Evolutionary conservation across 2,888 invertebrate species (phyloP).

Genomic region (Trachelus tabidus): DNA sequence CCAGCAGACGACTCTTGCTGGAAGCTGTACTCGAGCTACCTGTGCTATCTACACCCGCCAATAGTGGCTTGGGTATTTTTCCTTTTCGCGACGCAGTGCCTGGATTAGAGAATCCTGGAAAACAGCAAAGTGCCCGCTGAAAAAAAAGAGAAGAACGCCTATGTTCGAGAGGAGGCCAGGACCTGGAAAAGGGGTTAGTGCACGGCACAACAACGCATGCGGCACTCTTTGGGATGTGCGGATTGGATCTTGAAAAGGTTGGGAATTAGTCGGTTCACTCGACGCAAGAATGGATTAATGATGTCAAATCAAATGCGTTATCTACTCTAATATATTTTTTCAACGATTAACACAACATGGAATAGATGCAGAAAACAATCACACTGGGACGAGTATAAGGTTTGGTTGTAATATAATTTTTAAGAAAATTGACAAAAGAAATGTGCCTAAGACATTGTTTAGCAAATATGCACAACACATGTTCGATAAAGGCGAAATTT

Average conservation of each 20-base stretch:
- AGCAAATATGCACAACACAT: background rate
- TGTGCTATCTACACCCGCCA: constrained; percentile 73
- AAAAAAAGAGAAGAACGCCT: constrained; percentile 71
- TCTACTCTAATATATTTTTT: constrained; percentile 23
- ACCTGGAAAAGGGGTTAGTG: constrained; percentile 66
- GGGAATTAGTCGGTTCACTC: constrained; percentile 40
- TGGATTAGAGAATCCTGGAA: constrained; percentile 85
- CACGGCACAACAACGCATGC: constrained; percentile 67
- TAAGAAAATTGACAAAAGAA: background rate
- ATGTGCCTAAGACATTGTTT: background rate
- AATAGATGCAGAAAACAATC: constrained; percentile 17
- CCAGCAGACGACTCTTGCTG: constrained; percentile 61
- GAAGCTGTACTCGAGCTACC: constrained; percentile 62
- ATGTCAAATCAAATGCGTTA: constrained; percentile 37
- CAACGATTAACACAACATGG: constrained; percentile 26
- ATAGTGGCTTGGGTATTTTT: constrained; percentile 80
- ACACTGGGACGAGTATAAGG: constrained; percentile 14
- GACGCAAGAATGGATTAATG: constrained; percentile 34
- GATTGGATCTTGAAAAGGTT: constrained; percentile 18
- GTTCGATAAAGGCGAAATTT: background rate
- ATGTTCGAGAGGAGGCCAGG: constrained; percentile 60
- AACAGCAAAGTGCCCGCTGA: constrained; percentile 88
- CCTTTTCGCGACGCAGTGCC: constrained; percentile 80
- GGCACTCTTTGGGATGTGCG: constrained; percentile 50
- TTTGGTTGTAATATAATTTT: background rate